These are phyloP conservation scores for Schizothorax lantsangensis DNA, from an alignment of 2,797 vertebrate species.

Conservation along the genomic window DNA sequence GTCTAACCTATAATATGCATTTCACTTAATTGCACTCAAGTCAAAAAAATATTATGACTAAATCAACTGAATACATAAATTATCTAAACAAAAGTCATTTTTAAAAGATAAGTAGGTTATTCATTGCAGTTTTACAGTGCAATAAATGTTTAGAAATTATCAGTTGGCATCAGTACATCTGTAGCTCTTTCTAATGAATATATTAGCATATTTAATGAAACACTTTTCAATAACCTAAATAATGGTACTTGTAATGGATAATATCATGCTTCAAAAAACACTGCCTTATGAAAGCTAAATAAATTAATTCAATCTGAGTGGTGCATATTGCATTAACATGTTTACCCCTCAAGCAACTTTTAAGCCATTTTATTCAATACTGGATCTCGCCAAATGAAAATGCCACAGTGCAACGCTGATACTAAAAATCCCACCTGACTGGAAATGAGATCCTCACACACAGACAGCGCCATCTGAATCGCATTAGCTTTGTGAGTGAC, in stretches of 20 bases:
- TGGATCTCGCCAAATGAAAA: background rate
- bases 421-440: slow-evolving; percentile 83
- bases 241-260: background rate
- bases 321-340: slow-evolving; percentile 6
- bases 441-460: slow-evolving; percentile 98
- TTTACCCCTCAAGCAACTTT: slow-evolving; percentile 13
- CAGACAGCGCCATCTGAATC: slow-evolving; percentile 98
- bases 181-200: background rate
- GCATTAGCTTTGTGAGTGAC: slow-evolving; percentile 97
- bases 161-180: background rate
- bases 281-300: background rate
- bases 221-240: background rate
- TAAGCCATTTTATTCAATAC: background rate
- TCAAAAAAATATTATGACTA: background rate
- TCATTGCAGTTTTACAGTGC: background rate
- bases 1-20: background rate
- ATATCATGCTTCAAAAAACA: background rate
- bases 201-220: background rate
- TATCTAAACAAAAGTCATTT: background rate
- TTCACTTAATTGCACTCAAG: background rate
- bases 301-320: background rate
- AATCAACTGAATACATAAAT: background rate
- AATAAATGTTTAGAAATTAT: background rate
- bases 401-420: background rate
- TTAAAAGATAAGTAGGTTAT: background rate